Base-by-base conservation (phyloP, 2,113 vertebrate genomes). In the Argyrosomus japonicus region DNA sequence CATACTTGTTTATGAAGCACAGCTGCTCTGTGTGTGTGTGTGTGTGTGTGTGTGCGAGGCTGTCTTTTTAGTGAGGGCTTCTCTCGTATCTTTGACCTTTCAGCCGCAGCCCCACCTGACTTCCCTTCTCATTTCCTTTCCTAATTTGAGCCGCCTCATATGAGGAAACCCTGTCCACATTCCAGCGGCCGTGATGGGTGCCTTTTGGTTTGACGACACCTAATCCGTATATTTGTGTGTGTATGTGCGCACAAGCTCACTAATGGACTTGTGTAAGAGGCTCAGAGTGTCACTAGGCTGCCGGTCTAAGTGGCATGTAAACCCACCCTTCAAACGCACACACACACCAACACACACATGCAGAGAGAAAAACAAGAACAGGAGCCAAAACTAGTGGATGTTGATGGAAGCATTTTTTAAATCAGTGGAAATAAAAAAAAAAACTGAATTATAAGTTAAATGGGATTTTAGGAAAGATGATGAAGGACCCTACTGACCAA, bases 181-280 rank as follows among this genome's bases (percentile, higher is more conserved):
- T 85, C 84, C 84, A 77, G 62, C 67, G 25, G 70, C 63, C 19
- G 0, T 14, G n/a, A 57, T 1, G 27, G 65, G 40, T 45, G 43
- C 57, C 53, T 51, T 56, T 75, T 9, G 6, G 57, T 77, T 83
- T 89, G 88, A 90, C 50, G 69, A 86, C 79, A 87, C 54, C 68
- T 90, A 79, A 91, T 92, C 79, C 40, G 6, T 29, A 2, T 64
- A 40, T 54, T 10, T 54, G 62, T 81, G 53, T 32, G 57, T 60
- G 3, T 60, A 17, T 60, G 25, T 29, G 27, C 14, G 27, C 43
- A 27, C 36, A 19, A 58, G 54, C 77, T 78, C 0, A 1, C 77
- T 88, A 82, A 89, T 87, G 77, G 84, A 82, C 84, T 91, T 86
- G 86, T 77, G 83, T 91, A 85, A 91, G 89, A 88, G 76, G 87